A percentile compares a stretch with the other conserved stretches of the same genome.
Evolutionary conservation across 2,888 invertebrate genomes (phyloP).

Genomic region (Allolobophora icterica): DNA sequence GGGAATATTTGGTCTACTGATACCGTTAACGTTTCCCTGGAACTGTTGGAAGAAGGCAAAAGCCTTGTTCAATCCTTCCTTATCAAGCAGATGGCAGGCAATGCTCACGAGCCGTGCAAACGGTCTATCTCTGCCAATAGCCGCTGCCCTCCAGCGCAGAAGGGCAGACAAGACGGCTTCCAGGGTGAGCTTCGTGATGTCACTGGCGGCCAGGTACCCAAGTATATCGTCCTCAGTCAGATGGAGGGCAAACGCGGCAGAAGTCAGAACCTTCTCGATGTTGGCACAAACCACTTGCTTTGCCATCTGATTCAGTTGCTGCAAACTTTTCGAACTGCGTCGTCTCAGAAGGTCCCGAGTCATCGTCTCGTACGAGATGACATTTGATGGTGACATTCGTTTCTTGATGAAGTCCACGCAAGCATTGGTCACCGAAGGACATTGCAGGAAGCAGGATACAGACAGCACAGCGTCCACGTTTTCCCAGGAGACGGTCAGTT

Average conservation of each 20-base stretch:
- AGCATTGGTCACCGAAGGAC: not conserved
- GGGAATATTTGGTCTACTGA: not conserved
- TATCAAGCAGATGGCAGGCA: conserved; percentile 17
- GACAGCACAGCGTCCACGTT: not conserved
- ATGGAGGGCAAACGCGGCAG: not conserved
- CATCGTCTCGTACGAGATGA: not conserved
- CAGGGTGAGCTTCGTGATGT: not conserved
- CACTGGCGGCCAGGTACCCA: conserved; percentile 3
- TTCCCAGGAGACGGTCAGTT: not conserved
- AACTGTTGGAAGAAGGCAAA: not conserved
- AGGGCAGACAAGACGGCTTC: not conserved
- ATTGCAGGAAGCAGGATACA: not conserved
- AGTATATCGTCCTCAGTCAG: not conserved
- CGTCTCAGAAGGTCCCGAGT: not conserved
- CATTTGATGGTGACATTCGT: not conserved
- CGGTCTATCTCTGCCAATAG: not conserved
- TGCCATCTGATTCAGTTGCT: not conserved
- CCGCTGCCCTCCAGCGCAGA: conserved; percentile 17
- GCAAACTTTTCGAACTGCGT: not conserved
- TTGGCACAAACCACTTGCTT: not conserved
- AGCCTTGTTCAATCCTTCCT: not conserved
- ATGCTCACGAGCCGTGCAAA: not conserved
- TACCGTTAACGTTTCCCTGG: not conserved
- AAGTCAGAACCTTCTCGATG: conserved; percentile 17
- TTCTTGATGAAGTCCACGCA: conserved; percentile 17